Conservation (phyloP, 2,113 vertebrate species). For the Sander lucioperca region DNA sequence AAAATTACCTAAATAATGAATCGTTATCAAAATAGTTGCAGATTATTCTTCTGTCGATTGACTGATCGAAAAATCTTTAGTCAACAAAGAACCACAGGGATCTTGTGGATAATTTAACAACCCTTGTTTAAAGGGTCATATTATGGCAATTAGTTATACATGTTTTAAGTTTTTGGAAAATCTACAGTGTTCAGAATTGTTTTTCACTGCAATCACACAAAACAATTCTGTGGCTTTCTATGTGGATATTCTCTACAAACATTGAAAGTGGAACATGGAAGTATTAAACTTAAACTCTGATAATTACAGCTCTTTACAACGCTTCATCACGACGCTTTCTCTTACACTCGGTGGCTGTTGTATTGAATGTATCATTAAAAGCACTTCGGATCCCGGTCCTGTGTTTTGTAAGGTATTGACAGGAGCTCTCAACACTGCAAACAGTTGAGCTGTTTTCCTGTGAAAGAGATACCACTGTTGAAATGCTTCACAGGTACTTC, state of each 20-base stretch:
- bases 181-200: not conserved
- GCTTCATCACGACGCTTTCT: not conserved
- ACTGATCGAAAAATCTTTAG: not conserved
- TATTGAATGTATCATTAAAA: conserved; percentile 17
- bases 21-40: not conserved
- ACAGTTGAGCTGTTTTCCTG: conserved; percentile 42
- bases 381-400: not conserved
- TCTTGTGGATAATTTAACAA: not conserved
- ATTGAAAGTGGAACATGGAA: not conserved
- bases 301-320: not conserved
- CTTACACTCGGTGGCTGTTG: not conserved
- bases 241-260: not conserved
- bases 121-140: not conserved
- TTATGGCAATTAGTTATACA: not conserved
- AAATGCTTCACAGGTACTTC: conserved; percentile 68
- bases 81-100: not conserved
- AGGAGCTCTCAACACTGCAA: conserved; percentile 48
- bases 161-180: too few relatives aligned
- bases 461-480: conserved; percentile 61
- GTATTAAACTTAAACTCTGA: not conserved
- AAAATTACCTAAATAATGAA: not conserved
- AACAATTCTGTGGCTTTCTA: not conserved
- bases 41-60: not conserved
- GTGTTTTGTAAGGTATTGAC: conserved; percentile 31
- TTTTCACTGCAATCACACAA: not conserved